Percentiles rank a stretch among this genome's conserved stretches.
Conservation (phyloP, 2,797 vertebrate genomes). For the Choloepus didactylus region DNA sequence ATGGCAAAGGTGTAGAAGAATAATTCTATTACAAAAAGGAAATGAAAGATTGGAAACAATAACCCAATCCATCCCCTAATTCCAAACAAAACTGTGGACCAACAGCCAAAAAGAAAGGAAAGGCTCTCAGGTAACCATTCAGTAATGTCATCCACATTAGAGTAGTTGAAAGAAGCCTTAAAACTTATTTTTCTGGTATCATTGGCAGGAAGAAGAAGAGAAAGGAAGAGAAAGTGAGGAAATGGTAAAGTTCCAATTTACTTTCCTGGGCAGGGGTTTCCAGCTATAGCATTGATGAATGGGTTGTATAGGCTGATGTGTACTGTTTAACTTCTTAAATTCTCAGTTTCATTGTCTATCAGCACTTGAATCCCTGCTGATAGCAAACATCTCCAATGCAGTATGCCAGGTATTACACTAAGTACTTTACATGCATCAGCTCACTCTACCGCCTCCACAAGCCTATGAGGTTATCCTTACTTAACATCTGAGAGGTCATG, state of each 20-base stretch:
- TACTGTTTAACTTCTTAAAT: neutral
- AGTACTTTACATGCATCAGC: neutral
- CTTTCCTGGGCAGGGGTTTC: neutral
- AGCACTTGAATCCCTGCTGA: neutral
- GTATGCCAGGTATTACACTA: neutral
- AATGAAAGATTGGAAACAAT: neutral
- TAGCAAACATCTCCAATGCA: neutral
- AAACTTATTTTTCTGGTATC: slow-evolving; percentile 5
- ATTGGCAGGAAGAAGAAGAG: neutral
- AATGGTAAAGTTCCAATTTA: neutral
- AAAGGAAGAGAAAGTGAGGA: neutral
- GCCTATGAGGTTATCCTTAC: neutral
- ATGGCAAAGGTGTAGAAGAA: neutral
- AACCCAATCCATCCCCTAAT: neutral
- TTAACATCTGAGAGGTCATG: neutral
- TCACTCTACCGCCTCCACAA: neutral
- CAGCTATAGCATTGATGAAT: neutral
- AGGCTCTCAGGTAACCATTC: neutral
- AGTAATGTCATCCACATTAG: neutral
- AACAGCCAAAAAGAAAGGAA: neutral
- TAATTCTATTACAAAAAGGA: neutral
- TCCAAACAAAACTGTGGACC: neutral
- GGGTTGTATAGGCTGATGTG: neutral
- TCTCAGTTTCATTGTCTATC: neutral
- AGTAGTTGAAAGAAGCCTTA: neutral